A percentile compares a stretch with the other conserved stretches of the same genome.
These are phyloP conservation scores for Drosophila mettleri DNA, from an alignment of 2,888 invertebrate species.

Conservation along the genomic window DNA sequence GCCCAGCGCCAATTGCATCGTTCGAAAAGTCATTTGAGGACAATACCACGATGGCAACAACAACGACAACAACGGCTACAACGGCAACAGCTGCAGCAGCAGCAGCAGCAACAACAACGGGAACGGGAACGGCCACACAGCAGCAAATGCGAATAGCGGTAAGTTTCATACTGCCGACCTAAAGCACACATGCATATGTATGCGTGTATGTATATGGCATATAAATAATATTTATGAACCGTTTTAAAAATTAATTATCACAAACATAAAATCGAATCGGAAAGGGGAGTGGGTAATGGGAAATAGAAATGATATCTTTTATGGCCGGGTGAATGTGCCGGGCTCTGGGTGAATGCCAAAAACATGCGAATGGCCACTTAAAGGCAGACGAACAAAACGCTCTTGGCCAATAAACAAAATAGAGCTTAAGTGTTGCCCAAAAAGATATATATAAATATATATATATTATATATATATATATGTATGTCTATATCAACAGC, in stretches of 20 bases:
- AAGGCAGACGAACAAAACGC: slow-evolving; percentile 57
- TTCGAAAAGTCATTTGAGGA: slow-evolving; percentile 89
- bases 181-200: neutral
- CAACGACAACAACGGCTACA: slow-evolving; percentile 31
- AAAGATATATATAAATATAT: slow-evolving; percentile 14
- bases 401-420: slow-evolving; percentile 68
- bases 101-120: slow-evolving; percentile 22
- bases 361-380: slow-evolving; percentile 73
- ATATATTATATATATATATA: too few relatives aligned
- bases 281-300: neutral
- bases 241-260: slow-evolving; percentile 59
- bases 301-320: neutral
- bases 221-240: slow-evolving; percentile 37
- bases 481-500: neutral
- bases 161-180: slow-evolving; percentile 39
- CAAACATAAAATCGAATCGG: slow-evolving; percentile 42
- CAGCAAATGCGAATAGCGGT: slow-evolving; percentile 43
- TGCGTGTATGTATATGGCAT: neutral
- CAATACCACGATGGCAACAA: slow-evolving; percentile 65
- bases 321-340: slow-evolving; percentile 18
- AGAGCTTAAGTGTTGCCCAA: slow-evolving; percentile 49
- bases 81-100: slow-evolving; percentile 19
- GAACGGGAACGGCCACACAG: slow-evolving; percentile 27
- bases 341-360: slow-evolving; percentile 46
- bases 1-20: slow-evolving; percentile 97